Conservation (phyloP, 1,140 invertebrate genomes). For the Sminthurides bifidus region DNA sequence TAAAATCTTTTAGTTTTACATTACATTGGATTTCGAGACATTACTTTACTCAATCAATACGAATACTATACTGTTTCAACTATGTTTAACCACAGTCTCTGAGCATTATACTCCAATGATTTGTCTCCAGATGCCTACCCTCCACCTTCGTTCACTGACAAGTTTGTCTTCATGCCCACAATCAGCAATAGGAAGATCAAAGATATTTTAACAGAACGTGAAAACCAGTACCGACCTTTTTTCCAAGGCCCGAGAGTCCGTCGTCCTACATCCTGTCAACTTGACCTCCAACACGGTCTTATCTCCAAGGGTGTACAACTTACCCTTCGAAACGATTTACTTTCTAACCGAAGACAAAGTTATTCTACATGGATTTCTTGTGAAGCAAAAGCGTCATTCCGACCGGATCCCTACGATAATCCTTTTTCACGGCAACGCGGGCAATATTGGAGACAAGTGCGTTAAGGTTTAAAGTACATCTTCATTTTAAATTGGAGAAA, state of each 20-base stretch:
- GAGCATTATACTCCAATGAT: too few relatives aligned
- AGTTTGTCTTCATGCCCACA: too few relatives aligned
- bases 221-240: too few relatives aligned
- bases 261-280: background rate
- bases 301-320: slow-evolving; percentile 63
- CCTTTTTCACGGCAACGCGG: slow-evolving; percentile 90
- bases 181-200: too few relatives aligned
- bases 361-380: slow-evolving; percentile 71
- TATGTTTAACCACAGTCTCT: too few relatives aligned
- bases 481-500: background rate
- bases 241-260: background rate
- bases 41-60: too few relatives aligned
- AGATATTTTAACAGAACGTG: too few relatives aligned
- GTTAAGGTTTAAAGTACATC: background rate
- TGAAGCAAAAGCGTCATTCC: slow-evolving; percentile 58
- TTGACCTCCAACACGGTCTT: slow-evolving; percentile 42
- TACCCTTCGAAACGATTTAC: slow-evolving; percentile 75
- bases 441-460: slow-evolving; percentile 87
- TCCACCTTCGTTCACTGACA: too few relatives aligned
- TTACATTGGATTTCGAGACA: too few relatives aligned
- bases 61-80: too few relatives aligned
- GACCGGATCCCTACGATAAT: slow-evolving; percentile 57
- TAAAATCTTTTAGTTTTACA: too few relatives aligned
- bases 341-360: slow-evolving; percentile 64
- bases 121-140: too few relatives aligned